phyloP scores from a whole-genome alignment of 2,888 invertebrate genomes.

The Drosophila sordidapex region DNA sequence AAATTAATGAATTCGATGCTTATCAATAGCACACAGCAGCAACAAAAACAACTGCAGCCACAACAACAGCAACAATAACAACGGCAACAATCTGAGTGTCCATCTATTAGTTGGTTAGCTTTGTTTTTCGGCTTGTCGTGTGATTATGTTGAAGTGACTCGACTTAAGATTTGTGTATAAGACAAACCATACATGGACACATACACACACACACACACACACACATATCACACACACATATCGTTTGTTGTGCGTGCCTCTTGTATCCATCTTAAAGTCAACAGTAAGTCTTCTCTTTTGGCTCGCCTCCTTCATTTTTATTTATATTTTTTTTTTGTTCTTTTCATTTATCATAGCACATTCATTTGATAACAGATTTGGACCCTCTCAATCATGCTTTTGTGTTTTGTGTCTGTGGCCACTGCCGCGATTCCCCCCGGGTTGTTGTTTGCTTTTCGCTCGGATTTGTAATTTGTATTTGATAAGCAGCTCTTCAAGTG shows the following conservation, averaged over 20 bases:
- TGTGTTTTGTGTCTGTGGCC: constrained; percentile 55
- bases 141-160: constrained; percentile 77
- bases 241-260: constrained; percentile 45
- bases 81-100: constrained; percentile 43
- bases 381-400: constrained; percentile 77
- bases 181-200: constrained; percentile 13
- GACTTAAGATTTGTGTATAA: constrained; percentile 62
- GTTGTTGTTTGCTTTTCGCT: constrained; percentile 22
- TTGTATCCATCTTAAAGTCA: constrained; percentile 72
- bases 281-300: constrained; percentile 39
- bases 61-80: constrained; percentile 18
- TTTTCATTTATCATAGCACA: constrained; percentile 70
- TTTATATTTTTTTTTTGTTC: constrained; percentile 9
- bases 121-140: constrained; percentile 67
- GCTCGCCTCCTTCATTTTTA: constrained; percentile 6
- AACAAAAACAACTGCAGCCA: constrained; percentile 22
- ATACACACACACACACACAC: background rate
- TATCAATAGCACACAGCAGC: constrained; percentile 67
- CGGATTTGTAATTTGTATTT: constrained; percentile 79
- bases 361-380: constrained; percentile 75
- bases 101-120: constrained; percentile 74
- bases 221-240: background rate
- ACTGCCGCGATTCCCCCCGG: constrained; percentile 24
- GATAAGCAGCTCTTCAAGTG: constrained; percentile 65
- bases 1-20: constrained; percentile 82